These are phyloP conservation scores for Ips typographus DNA, from an alignment of 1,140 invertebrate species.

Conservation along the genomic window DNA sequence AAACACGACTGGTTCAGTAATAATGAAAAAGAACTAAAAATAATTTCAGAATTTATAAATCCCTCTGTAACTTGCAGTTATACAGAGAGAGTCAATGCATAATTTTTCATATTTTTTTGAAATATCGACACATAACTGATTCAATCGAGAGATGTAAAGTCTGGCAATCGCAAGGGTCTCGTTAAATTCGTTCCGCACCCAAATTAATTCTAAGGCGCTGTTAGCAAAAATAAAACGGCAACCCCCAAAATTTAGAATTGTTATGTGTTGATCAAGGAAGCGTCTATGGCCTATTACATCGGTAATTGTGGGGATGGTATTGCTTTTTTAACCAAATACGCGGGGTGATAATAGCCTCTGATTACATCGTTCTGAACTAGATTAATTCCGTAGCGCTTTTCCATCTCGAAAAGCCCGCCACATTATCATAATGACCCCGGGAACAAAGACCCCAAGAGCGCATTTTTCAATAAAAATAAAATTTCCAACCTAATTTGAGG, in stretches of 20 bases:
- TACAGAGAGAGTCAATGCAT: no score
- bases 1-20: no score
- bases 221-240: constrained; percentile 27
- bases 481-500: constrained; percentile 19
- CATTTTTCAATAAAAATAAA: constrained; percentile 32
- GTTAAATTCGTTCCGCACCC: neutral
- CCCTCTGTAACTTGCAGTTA: no score
- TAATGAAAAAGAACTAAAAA: no score
- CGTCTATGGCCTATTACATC: constrained; percentile 45
- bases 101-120: no score
- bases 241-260: constrained; percentile 45
- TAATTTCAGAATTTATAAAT: no score
- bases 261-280: constrained; percentile 52
- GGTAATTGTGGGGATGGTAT: constrained; percentile 51
- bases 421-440: constrained; percentile 33
- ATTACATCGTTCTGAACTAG: constrained; percentile 49
- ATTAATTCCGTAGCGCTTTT: constrained; percentile 46
- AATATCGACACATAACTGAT: no score
- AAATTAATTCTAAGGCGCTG: constrained; percentile 21
- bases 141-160: no score
- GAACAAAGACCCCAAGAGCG: constrained; percentile 17
- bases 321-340: constrained; percentile 53
- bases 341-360: constrained; percentile 49
- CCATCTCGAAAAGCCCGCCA: constrained; percentile 24
- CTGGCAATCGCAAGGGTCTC: neutral